Evolutionary conservation across 2,113 vertebrate species (phyloP), one percentile per base, ranked within the genome.

Genomic region (Labeo rohita): DNA sequence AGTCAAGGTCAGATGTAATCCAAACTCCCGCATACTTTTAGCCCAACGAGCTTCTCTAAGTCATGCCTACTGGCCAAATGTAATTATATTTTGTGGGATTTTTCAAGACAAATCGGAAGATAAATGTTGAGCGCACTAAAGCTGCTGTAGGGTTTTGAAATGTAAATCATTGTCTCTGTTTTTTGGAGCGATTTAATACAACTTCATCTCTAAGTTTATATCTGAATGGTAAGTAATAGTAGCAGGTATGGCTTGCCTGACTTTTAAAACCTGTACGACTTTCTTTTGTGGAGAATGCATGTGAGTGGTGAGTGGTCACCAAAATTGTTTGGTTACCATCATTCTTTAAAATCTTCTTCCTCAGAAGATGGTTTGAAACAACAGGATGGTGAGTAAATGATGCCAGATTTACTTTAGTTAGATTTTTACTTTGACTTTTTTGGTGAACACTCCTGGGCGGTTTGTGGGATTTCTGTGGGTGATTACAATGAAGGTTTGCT

Each of bases 1-100:
- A 88, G 86, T 83, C 92, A 95, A 95, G 94, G 94, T 94, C 90
- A 95, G 94, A 95, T 94, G 90, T 90, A 94, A 95, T 95, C 93
- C 73, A 81, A 39, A 56, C 77, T 59, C 65, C 50, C 2, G 12
- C 8, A 23, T 74, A 84, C 82, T 36, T 50, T 56, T 72, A 86
- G 21, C 49, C 50, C 34, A 23, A 39, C 18, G 6, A 79, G 59
- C 66, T 54, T 85, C 47, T 36, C 18, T 43, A 72, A 86, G 78
- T 59, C 63, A 56, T 73, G 82, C 52, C 50, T 73, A 13, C 66
- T 56, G 66, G 82, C 50, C 68, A 59, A 68, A 84, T 74, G 18
- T 28, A 84, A 73, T 84, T 73, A 83, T 59, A 28, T 39, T 73
- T 83, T 45, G 36, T 56, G 12, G 34, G 82, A 73, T 84, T 72